phyloP scores from a whole-genome alignment of 2,888 invertebrate genomes.

The Hyles lineata region DNA sequence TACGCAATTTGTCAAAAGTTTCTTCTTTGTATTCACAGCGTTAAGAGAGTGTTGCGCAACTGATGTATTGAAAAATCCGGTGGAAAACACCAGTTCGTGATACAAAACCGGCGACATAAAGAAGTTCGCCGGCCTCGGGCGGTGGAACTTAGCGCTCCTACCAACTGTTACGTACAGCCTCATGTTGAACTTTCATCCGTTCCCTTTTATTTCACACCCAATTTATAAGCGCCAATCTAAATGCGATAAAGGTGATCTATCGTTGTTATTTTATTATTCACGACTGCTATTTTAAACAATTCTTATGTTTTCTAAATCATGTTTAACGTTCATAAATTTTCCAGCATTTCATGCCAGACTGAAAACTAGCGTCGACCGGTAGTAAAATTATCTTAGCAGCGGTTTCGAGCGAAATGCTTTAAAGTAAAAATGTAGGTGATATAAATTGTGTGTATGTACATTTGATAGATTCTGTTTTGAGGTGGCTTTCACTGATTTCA shows the following conservation, averaged over 20 bases:
- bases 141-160: conserved; percentile 50
- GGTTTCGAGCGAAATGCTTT: neutral
- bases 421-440: neutral
- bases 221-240: conserved; percentile 56
- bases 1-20: conserved; percentile 30
- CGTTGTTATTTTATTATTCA: conserved; percentile 52
- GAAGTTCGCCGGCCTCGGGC: conserved; percentile 59
- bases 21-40: conserved; percentile 54
- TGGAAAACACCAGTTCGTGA: conserved; percentile 54
- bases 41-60: conserved; percentile 59
- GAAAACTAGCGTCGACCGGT: neutral
- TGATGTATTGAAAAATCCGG: conserved; percentile 62
- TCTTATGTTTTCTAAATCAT: conserved; percentile 11
- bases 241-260: conserved; percentile 44
- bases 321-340: conserved; percentile 1
- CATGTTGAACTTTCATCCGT: conserved; percentile 67
- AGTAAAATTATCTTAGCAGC: conserved; percentile 13
- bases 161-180: conserved; percentile 52
- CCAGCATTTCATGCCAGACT: neutral
- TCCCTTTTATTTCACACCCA: conserved; percentile 74
- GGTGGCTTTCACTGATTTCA: neutral
- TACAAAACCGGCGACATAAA: conserved; percentile 57
- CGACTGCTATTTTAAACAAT: conserved; percentile 30
- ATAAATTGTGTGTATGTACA: too few species aligned
- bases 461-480: neutral